phyloP scores from a whole-genome alignment of 2,888 invertebrate species.

The Trisateles emortualis region DNA sequence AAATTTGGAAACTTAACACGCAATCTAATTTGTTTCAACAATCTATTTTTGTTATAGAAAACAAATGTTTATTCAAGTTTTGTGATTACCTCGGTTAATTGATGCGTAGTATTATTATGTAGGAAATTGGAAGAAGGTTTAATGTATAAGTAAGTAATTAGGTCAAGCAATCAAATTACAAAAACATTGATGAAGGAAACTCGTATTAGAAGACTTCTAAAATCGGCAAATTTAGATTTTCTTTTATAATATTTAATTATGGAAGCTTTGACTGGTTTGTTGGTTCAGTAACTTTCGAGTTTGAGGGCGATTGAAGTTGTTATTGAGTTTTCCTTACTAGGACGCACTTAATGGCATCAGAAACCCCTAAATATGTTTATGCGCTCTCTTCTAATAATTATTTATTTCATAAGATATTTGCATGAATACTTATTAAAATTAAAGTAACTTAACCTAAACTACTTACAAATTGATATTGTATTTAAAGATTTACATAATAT shows the following conservation, averaged over 20 bases:
- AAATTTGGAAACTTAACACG: slow-evolving; percentile 15
- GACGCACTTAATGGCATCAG: too few species aligned
- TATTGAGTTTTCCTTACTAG: too few species aligned
- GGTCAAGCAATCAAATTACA: neutral
- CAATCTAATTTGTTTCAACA: slow-evolving; percentile 16
- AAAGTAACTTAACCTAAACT: too few species aligned
- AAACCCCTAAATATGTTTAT: too few species aligned
- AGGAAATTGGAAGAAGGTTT: neutral
- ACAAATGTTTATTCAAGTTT: slow-evolving; percentile 6
- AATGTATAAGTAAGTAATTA: neutral
- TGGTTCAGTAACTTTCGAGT: too few species aligned
- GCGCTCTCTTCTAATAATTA: too few species aligned
- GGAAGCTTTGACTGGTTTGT: neutral
- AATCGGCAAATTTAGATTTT: neutral
- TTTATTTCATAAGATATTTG: too few species aligned
- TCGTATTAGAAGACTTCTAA: neutral
- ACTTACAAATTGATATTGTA: too few species aligned
- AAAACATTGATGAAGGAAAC: slow-evolving; percentile 1
- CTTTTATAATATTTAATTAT: neutral
- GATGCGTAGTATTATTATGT: neutral
- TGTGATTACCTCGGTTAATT: neutral
- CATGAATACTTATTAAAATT: too few species aligned
- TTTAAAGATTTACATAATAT: too few species aligned
- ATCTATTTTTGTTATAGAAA: slow-evolving; percentile 9
- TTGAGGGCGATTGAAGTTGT: too few species aligned